Evolutionary conservation across 2,888 invertebrate genomes (phyloP), one percentile per base, ranked within the genome.

Genomic region (Chelonus formosanus): DNA sequence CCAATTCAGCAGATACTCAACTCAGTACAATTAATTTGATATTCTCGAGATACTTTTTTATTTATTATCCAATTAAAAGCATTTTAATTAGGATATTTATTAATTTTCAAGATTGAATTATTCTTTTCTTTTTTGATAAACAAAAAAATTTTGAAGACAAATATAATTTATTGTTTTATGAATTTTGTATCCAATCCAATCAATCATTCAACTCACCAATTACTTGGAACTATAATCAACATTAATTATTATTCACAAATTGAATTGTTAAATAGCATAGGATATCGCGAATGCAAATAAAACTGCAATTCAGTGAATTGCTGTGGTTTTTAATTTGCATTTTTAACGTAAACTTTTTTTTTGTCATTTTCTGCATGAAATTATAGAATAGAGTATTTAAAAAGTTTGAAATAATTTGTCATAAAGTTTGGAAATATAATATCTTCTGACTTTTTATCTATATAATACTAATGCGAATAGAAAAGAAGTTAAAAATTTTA

Each of bases 181-280:
- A 4, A 5, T 7, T 54, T 4, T 40, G 5, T 31, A 5, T 32
- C 34, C 8, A 45, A 43, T 34, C 5, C n/a, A 45, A 32, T 44
- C 8, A 32, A 44, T 45, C 1, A 44, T 4, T 20, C n/a, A 45
- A 45, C 10, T 45, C 34, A n/a, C 34, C 3, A 44, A 57, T 44
- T 20, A 57, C 44, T 34, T 57, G n/a, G 31, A 32, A 31, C n/a
- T 7, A 43, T 43, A 36, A 40, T 60, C n/a, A 52, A 5, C 35
- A 50, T 60, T 40, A 43, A 52, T 59, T 59, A 48, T 52, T 50
- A 52, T 60, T 60, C 52, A 60, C 52, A 10, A 40, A 60, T 52
- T 52, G 34, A 60, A 50, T 60, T 50, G 31, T 52, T 32, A 52
- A 40, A 60, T 50, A 40, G 52, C 3, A 36, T 20, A 3, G 40